Evolutionary conservation across 2,113 vertebrate species (phyloP).

Genomic region (Tupaia tana): DNA sequence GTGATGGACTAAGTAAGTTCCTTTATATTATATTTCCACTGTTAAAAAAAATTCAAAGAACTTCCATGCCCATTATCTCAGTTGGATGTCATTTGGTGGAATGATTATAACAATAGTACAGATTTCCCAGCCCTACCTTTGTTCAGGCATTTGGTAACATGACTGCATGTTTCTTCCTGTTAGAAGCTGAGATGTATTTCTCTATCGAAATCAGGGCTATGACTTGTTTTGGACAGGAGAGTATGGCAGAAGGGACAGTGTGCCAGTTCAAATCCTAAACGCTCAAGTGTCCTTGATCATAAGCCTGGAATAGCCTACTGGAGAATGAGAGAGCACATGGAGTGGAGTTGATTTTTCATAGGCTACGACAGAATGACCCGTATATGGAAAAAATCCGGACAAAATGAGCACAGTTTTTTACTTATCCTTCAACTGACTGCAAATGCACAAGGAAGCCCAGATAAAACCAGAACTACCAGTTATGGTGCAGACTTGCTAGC

Average conservation of each 20-base stretch:
- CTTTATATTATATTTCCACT: background rate
- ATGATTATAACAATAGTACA: background rate
- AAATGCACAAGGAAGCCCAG: background rate
- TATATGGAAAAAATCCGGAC: no score
- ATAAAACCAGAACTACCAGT: background rate
- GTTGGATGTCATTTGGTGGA: background rate
- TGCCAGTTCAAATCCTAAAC: background rate
- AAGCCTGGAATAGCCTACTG: background rate
- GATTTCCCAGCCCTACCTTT: background rate
- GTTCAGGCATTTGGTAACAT: background rate
- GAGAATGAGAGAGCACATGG: background rate
- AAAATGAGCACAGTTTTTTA: background rate
- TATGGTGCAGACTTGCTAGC: background rate
- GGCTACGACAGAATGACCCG: background rate
- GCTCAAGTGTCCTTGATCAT: background rate
- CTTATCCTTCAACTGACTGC: background rate
- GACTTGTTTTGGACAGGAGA: background rate
- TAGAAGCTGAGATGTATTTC: background rate
- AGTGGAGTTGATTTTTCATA: background rate
- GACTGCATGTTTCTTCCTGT: background rate
- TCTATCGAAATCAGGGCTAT: background rate
- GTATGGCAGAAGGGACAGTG: background rate
- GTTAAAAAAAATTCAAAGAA: conserved; percentile 1
- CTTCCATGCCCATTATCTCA: background rate
- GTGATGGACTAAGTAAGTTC: background rate